Conservation (phyloP, 1,140 invertebrate genomes). For the Panagrolaimus sp. region DNA sequence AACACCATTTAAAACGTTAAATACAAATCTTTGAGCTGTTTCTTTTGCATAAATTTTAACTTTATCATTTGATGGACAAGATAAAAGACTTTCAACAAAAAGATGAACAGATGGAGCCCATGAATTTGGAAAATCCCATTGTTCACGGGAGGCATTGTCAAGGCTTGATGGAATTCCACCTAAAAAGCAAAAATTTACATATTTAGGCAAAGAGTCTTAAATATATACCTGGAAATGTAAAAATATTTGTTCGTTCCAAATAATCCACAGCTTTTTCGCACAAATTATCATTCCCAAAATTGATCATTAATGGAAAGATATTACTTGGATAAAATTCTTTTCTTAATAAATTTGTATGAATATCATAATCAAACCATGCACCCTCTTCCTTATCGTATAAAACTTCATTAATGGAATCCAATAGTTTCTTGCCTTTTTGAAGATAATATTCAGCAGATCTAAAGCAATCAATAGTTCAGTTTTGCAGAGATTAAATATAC, state of each 20-base stretch:
- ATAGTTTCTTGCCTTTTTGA: constrained; percentile 16
- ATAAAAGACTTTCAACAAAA: constrained; percentile 63
- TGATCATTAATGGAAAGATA: constrained; percentile 76
- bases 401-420: constrained; percentile 24
- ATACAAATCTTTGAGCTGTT: constrained; percentile 66
- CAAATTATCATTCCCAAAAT: constrained; percentile 65
- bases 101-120: constrained; percentile 54
- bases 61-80: constrained; percentile 35
- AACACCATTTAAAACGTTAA: constrained; percentile 75
- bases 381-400: constrained; percentile 75
- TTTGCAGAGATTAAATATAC: not conserved
- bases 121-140: constrained; percentile 89
- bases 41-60: constrained; percentile 32
- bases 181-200: constrained; percentile 33
- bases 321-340: constrained; percentile 74
- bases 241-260: constrained; percentile 72
- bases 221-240: constrained; percentile 29
- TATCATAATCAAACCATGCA: constrained; percentile 79
- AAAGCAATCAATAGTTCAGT: not conserved
- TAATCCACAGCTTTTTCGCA: constrained; percentile 63
- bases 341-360: constrained; percentile 61
- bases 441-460: constrained; percentile 66
- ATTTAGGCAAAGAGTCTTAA: constrained; percentile 23
- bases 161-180: constrained; percentile 77
- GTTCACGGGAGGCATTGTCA: constrained; percentile 72